Base-by-base conservation (phyloP, 2,888 invertebrate genomes). In the Timema podura region DNA sequence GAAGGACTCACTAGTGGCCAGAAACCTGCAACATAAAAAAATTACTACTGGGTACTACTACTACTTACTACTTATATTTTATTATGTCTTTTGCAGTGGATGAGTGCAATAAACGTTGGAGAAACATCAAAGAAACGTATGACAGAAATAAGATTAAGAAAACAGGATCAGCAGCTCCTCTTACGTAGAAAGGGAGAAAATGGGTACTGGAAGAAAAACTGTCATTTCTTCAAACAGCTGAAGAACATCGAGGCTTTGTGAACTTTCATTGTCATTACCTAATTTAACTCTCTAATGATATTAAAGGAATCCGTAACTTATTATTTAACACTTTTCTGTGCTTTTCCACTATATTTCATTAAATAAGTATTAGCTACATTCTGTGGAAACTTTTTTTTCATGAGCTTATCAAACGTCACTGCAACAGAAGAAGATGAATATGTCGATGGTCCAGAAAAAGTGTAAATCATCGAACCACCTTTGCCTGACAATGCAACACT, bases 21-120 rank as follows among this genome's bases (percentile, higher is more conserved):
- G 15, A 10, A 65, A 65, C 65, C 16, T 61, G 61, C 1, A 45
- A 65, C 44, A 48, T 30, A 6, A 15, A 48, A 65, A 46, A n/a
- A 13, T 9, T 48, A 47, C 13, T 47, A 48, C 44, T 30, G 3
- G 30, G 30, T 30, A 30, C 30, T 30, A 30, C 30, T 30, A 30
- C 30, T 30, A 30, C 30, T 30, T 30, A 30, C 30, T 30, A 2
- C 30, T 30, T 30, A 9, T 65, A 65, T n/a, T 64, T 64, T 16
- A 15, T 16, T 44, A 54, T 54, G n/a, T 46, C 64, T 51, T 48
- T 69, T 73, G 46, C 68, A 73, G 73, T 68, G 30, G 68, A 51
- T 48, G 48, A 68, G 15, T 72, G 72, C 67, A 72, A 72, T 67
- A 68, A 71, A 67, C 64, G 73, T 48, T 73, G 71, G 72, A 71